These are phyloP conservation scores for Machimus rusticus DNA, from an alignment of 2,888 invertebrate genomes.

Conservation along the genomic window DNA sequence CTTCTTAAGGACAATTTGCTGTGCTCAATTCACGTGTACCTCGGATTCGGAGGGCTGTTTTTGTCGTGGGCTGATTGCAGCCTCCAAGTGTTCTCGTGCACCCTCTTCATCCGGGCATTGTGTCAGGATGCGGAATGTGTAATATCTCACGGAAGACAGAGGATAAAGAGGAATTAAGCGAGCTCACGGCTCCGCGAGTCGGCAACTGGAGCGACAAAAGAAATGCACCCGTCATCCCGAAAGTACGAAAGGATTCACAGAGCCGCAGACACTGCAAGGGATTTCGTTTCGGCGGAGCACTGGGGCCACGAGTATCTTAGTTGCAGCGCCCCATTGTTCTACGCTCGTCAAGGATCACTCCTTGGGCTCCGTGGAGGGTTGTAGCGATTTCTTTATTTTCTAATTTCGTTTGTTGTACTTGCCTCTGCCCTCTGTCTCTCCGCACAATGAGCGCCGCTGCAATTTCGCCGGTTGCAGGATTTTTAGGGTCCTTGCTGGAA, in stretches of 20 bases:
- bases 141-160: slow-evolving; percentile 15
- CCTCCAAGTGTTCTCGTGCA: slow-evolving; percentile 13
- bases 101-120: slow-evolving; percentile 25
- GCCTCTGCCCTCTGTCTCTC: background rate
- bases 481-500: background rate
- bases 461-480: background rate
- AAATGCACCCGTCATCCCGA: background rate
- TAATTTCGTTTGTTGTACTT: background rate
- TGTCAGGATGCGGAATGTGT: background rate
- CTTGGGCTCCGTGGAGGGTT: background rate
- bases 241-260: background rate
- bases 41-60: slow-evolving; percentile 1
- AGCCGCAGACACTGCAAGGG: background rate
- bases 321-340: background rate
- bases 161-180: slow-evolving; percentile 7
- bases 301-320: background rate
- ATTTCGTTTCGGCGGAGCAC: background rate
- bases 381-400: background rate
- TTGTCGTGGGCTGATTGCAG: slow-evolving; percentile 14
- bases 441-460: background rate
- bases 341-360: background rate
- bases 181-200: background rate
- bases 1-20: slow-evolving; percentile 20
- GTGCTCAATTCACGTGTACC: slow-evolving; percentile 17
- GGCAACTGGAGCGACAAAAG: background rate